Percentiles rank a stretch among this genome's conserved stretches.
phyloP scores from a whole-genome alignment of 2,888 invertebrate species.

The Pristionchus fissidentatus region DNA sequence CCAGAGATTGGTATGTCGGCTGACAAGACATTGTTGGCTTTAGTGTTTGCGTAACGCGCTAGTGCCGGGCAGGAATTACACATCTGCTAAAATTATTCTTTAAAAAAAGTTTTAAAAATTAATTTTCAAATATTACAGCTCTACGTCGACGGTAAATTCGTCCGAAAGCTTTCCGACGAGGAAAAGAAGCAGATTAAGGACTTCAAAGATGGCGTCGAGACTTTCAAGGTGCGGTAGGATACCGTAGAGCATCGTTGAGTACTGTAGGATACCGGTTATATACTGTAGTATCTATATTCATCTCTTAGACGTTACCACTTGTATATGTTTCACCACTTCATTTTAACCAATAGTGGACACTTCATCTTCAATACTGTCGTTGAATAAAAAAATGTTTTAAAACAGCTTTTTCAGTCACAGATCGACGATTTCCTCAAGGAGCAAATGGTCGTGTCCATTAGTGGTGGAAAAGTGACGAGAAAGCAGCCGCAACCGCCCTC shows the following conservation, averaged over 20 bases:
- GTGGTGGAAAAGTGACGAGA: neutral
- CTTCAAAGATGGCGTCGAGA: constrained; percentile 24
- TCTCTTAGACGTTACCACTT: too few species aligned
- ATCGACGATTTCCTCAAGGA: constrained; percentile 39
- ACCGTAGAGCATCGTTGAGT: neutral
- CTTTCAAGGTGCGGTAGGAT: constrained; percentile 9
- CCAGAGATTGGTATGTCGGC: too few species aligned
- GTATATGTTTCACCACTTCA: neutral
- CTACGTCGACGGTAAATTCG: constrained; percentile 20
- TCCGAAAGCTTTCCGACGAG: constrained; percentile 1
- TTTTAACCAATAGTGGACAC: neutral
- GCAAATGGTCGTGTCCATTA: constrained; percentile 19
- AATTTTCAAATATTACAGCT: neutral
- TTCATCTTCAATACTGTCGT: too few species aligned
- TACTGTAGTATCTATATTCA: neutral
- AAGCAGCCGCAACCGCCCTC: constrained; percentile 42
- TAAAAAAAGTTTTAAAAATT: neutral
- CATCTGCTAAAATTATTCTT: neutral
- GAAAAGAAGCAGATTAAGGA: constrained; percentile 27
- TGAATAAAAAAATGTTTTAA: neutral
- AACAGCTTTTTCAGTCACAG: neutral
- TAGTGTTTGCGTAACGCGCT: too few species aligned
- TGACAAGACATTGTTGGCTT: too few species aligned
- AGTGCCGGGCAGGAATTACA: too few species aligned
- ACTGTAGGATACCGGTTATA: neutral